Evolutionary conservation across 2,113 vertebrate species (phyloP), one percentile per base, ranked within the genome.

Genomic region (Excalfactoria chinensis): DNA sequence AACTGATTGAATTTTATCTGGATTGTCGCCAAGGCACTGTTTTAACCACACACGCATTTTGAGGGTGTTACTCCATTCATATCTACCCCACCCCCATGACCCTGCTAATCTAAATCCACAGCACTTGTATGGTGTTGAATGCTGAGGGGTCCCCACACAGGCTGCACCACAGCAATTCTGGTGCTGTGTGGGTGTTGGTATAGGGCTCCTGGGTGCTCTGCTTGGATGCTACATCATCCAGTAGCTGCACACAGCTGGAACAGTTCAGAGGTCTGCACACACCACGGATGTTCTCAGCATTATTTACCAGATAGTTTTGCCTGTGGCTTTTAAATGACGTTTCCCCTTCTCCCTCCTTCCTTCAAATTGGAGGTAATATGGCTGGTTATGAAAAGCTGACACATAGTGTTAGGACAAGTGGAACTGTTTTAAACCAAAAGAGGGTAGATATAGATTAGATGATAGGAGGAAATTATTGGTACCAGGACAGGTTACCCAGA

Each of bases 51-150:
- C 64, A 93, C 89, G 80, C 41, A 59, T 85, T 87, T 62, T 14
- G 7, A 78, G 73, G 85, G 87, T 83, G 63, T 91, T 92, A 79
- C 55, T 21, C 75, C 59, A 53, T 48, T 73, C 80, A 40, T 75
- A 40, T 11, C 40, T 62, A 69, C 28, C 12, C 58, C 30, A 44
- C 34, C 44, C 13, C 1, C 44, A 34, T 41, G 74, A 96, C 88
- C 92, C 94, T 60, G 66, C 82, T 97, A 95, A 97, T 96, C 95
- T 94, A 81, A 71, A 95, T 35, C 90, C 71, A 88, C 93, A 96
- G 88, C 63, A 34, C 75, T 84, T 84, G 78, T 60, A 89, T 96
- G 90, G 92, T 92, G 90, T 84, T 97, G 95, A 96, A 80, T 96
- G 89, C n/a, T 9, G 41, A 94, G 88, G 93, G 88, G 93, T 90